These are phyloP conservation scores for Polia nebulosa DNA, from an alignment of 2,888 invertebrate genomes.

Conservation along the genomic window DNA sequence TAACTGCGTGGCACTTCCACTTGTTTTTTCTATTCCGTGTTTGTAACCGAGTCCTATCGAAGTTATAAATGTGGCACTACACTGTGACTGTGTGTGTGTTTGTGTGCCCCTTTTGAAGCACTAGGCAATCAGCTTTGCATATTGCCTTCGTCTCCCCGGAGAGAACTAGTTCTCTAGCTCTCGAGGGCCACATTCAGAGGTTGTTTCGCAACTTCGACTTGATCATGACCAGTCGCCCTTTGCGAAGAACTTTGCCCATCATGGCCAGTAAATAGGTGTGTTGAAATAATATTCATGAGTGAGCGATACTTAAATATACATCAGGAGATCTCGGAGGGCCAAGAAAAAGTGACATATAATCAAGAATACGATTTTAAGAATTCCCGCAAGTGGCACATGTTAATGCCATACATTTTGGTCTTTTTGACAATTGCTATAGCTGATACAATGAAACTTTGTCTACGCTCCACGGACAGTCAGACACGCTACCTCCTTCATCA, in stretches of 20 bases:
- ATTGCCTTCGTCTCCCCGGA: conserved; percentile 18
- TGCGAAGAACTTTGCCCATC: conserved; percentile 22
- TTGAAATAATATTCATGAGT: background rate
- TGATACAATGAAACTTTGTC: too few species aligned
- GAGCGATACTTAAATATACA: too few species aligned
- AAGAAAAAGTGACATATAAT: too few species aligned
- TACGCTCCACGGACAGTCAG: too few species aligned
- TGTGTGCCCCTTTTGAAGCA: conserved; percentile 15
- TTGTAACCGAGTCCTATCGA: background rate
- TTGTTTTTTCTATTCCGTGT: too few species aligned
- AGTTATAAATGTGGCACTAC: background rate
- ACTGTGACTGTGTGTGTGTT: too few species aligned
- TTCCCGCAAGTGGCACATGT: too few species aligned
- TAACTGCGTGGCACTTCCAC: too few species aligned
- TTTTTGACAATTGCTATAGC: too few species aligned
- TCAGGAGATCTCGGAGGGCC: background rate
- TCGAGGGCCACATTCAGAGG: background rate
- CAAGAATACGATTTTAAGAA: too few species aligned
- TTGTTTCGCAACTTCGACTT: conserved; percentile 14
- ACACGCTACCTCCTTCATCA: too few species aligned
- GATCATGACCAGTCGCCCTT: conserved; percentile 13
- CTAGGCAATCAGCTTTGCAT: conserved; percentile 8
- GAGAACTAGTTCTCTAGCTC: conserved; percentile 14
- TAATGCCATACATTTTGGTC: too few species aligned
- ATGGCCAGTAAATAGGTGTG: background rate